Evolutionary conservation across 2,888 invertebrate species (phyloP).

Genomic region (Glyphotaelius pellucidus): DNA sequence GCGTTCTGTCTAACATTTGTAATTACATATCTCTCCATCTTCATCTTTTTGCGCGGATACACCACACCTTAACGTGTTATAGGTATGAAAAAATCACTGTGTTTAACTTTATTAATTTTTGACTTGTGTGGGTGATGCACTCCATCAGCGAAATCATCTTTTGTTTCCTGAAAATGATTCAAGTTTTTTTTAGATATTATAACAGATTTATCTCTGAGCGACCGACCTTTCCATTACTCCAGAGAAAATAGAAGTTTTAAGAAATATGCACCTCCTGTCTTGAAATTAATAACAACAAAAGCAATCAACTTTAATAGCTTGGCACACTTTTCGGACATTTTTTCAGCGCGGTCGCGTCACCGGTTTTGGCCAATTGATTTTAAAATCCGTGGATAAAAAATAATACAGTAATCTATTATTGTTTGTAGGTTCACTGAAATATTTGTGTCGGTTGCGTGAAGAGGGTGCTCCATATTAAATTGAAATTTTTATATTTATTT

Average conservation of each 20-base stretch:
- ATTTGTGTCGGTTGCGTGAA: not conserved
- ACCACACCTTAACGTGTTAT: no score
- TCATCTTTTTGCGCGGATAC: no score
- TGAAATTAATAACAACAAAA: constrained; percentile 11
- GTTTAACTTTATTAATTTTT: not conserved
- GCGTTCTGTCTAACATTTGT: no score
- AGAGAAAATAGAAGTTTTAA: not conserved
- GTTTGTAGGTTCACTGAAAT: not conserved
- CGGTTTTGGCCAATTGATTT: constrained; percentile 32
- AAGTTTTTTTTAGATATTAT: not conserved
- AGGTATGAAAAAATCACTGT: no score
- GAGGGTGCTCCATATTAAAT: not conserved
- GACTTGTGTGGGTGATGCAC: not conserved
- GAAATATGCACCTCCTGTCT: not conserved
- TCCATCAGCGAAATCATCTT: not conserved
- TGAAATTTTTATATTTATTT: not conserved
- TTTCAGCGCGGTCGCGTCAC: not conserved
- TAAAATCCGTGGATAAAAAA: not conserved
- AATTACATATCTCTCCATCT: no score
- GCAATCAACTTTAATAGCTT: constrained; percentile 15
- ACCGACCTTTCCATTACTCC: not conserved
- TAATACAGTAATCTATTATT: not conserved
- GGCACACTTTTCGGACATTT: constrained; percentile 16
- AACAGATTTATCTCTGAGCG: not conserved
- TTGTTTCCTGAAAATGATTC: not conserved